Conservation (phyloP, 1,140 invertebrate species). For the Hyles vespertilio region DNA sequence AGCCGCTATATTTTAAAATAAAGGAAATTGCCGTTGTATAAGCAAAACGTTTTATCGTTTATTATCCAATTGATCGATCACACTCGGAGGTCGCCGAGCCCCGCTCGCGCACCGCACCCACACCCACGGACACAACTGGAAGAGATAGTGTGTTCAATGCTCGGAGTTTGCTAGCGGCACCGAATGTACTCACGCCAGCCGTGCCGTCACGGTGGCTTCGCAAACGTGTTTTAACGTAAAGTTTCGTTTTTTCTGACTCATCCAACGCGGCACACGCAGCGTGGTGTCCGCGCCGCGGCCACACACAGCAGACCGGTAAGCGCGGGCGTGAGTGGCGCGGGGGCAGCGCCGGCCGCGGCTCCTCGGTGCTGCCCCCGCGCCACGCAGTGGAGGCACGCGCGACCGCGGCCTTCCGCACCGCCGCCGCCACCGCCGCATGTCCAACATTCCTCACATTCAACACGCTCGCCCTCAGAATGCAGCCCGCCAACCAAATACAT, state of each 20-base stretch:
- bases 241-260: conserved; percentile 68
- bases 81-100: conserved; percentile 52
- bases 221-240: conserved; percentile 44
- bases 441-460: conserved; percentile 64
- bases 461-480: conserved; percentile 66
- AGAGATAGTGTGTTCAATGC: conserved; percentile 63
- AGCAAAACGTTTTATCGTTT: conserved; percentile 70
- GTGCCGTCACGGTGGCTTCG: conserved; percentile 19
- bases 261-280: conserved; percentile 63
- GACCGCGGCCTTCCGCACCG: conserved; percentile 39
- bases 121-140: conserved; percentile 66
- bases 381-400: conserved; percentile 26
- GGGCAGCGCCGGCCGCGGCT: neutral
- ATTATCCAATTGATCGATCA: conserved; percentile 60
- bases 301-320: conserved; percentile 49
- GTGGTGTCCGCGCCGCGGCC: conserved; percentile 50
- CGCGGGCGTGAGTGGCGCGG: conserved; percentile 20
- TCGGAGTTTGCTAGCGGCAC: conserved; percentile 60
- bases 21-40: conserved; percentile 73
- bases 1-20: conserved; percentile 76
- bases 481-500: conserved; percentile 49
- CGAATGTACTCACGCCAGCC: conserved; percentile 28
- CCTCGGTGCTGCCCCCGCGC: conserved; percentile 5
- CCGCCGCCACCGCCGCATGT: conserved; percentile 39
- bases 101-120: conserved; percentile 56